Percentiles rank a stretch among this genome's conserved stretches.
phyloP scores from a whole-genome alignment of 2,888 invertebrate species.

The Polylopha cassiicola region DNA sequence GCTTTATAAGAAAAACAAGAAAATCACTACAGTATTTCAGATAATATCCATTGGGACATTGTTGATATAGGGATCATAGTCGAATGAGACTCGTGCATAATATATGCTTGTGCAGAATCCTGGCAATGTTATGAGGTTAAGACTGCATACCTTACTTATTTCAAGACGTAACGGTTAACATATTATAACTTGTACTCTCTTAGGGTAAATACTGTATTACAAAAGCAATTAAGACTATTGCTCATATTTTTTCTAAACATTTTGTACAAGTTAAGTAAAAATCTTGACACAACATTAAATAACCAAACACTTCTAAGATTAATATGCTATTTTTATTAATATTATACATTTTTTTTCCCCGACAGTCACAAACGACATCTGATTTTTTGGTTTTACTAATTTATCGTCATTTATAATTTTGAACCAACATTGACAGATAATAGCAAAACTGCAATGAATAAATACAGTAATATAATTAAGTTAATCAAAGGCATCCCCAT shows the following conservation, averaged over 20 bases:
- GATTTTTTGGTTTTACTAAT: too few relatives aligned
- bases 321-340: slow-evolving; percentile 20
- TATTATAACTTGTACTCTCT: slow-evolving; percentile 19
- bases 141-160: slow-evolving; percentile 4
- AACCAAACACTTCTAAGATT: slow-evolving; percentile 20
- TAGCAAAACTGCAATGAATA: too few relatives aligned
- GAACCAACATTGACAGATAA: too few relatives aligned
- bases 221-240: slow-evolving; percentile 8
- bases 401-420: too few relatives aligned
- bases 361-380: too few relatives aligned
- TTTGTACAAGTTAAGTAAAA: slow-evolving; percentile 8
- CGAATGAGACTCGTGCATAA: slow-evolving; percentile 29
- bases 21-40: slow-evolving; percentile 51
- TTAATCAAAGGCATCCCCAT: too few relatives aligned
- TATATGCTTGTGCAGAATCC: slow-evolving; percentile 40
- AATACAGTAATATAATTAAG: too few relatives aligned
- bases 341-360: too few relatives aligned
- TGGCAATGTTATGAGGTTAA: neutral
- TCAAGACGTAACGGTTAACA: slow-evolving; percentile 10
- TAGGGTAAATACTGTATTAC: slow-evolving; percentile 12
- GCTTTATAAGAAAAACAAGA: slow-evolving; percentile 48
- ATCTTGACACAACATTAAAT: too few relatives aligned
- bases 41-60: slow-evolving; percentile 56
- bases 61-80: slow-evolving; percentile 21
- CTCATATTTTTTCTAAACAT: slow-evolving; percentile 8